Evolutionary conservation across 2,797 vertebrate genomes (phyloP), one percentile per base, ranked within the genome.

Genomic region (Myripristis murdjan): DNA sequence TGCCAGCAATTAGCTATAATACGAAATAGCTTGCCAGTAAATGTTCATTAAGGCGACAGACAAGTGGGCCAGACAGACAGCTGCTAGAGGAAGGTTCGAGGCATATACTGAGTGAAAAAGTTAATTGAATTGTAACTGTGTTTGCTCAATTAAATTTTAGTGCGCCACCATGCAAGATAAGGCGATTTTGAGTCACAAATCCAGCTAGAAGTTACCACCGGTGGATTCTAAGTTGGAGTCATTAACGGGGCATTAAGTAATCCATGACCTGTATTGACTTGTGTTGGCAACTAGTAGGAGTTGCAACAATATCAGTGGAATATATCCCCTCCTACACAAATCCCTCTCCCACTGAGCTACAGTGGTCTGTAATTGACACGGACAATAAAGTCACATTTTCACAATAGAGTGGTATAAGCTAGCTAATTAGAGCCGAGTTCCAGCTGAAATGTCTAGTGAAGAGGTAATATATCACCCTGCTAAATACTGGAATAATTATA

Each of bases 91-190:
- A 49, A 39, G 12, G 49, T 67, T 77, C 26, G 57, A 15, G 43
- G 61, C 49, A 75, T 63, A 54, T 28, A 18, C 35, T 0, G 63
- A 52, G 44, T 46, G 6, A 39, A 28, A 69, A 60, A 26, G 24
- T 53, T 65, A 31, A 70, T 74, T 59, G 44, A 68, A 77, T 24
- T 60, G 61, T 55, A 67, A 53, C 62, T 52, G 59, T 2, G 18
- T 44, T 64, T 58, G 68, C 79, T 58, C 58, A 48, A 24, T 58
- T 58, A 54, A 70, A 10, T 51, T 66, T 67, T 64, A 70, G 64
- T 18, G 14, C 56, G 20, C 22, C 3, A 0, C 41, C 8, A 1
- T 65, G 68, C 43, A 57, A 56, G 70, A 51, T 54, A 44, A 55
- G 35, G 20, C 44, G 0, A 35, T 58, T 37, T n/a, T 10, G 35